Percentiles rank a stretch among this genome's conserved stretches.
Evolutionary conservation across 2,797 vertebrate species (phyloP).

Genomic region (Platalea minor): DNA sequence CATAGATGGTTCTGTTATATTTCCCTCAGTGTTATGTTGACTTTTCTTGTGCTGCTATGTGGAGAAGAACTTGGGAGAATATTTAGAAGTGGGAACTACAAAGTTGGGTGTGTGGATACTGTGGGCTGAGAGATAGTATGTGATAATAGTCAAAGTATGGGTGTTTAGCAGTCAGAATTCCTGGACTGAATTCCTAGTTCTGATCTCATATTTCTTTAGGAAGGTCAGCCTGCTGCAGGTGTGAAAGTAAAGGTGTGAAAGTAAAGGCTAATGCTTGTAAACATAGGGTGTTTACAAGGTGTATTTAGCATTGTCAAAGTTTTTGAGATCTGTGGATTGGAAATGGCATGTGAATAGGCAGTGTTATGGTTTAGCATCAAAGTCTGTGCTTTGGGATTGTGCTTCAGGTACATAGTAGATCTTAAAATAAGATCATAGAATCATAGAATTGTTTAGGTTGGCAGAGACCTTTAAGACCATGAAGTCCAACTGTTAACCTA

Average conservation of each 20-base stretch:
- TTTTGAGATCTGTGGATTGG: not conserved
- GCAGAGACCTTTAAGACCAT: too few relatives aligned
- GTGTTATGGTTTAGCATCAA: not conserved
- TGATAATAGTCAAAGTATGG: not conserved
- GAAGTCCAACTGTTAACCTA: too few relatives aligned
- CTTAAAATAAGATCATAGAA: not conserved
- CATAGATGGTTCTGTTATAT: not conserved
- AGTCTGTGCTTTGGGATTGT: not conserved
- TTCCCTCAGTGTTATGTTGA: not conserved
- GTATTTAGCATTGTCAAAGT: not conserved
- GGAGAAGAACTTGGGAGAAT: not conserved
- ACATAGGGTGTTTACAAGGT: not conserved
- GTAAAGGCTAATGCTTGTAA: not conserved
- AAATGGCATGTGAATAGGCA: not conserved
- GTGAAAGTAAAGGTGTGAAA: not conserved
- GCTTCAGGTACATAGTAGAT: not conserved
- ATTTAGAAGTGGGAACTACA: not conserved
- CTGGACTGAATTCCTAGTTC: not conserved
- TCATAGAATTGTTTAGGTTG: too few relatives aligned
- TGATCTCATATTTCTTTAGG: not conserved
- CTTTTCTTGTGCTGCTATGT: not conserved
- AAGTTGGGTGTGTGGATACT: not conserved
- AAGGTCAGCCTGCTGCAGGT: not conserved
- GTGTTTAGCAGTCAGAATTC: not conserved
- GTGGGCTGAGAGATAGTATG: not conserved